These are phyloP conservation scores for Ladona fulva DNA, from an alignment of 1,140 invertebrate species.

Conservation along the genomic window DNA sequence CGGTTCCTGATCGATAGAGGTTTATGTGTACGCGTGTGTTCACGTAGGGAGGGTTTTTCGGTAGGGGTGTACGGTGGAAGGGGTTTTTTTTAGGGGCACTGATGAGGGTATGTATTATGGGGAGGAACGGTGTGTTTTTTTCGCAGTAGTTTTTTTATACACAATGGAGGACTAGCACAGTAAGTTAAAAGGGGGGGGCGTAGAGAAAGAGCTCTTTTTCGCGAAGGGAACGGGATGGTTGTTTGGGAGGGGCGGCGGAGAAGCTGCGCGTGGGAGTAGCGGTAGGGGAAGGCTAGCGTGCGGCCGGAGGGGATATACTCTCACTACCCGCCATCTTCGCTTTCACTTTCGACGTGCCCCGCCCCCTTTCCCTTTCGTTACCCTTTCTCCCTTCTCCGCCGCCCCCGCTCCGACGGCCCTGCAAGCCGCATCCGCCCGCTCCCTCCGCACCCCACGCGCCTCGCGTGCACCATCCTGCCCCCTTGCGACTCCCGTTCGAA, in stretches of 20 bases:
- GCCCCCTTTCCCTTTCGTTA: constrained; percentile 38
- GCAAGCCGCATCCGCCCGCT: constrained; percentile 18
- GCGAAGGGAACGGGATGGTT: background rate
- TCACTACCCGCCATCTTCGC: background rate
- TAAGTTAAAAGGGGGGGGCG: background rate
- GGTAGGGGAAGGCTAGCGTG: background rate
- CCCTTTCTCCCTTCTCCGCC: constrained; percentile 22
- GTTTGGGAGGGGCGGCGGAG: background rate
- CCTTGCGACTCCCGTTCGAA: background rate
- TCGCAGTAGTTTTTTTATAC: too few relatives aligned
- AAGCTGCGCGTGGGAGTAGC: background rate
- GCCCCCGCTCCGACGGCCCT: constrained; percentile 18
- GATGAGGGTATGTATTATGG: too few relatives aligned
- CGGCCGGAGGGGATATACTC: background rate
- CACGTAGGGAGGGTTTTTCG: background rate
- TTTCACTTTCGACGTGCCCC: constrained; percentile 29
- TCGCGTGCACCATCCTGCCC: background rate
- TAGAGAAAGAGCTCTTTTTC: background rate
- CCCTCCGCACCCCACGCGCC: constrained; percentile 18
- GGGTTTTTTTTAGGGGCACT: too few relatives aligned
- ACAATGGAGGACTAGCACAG: background rate
- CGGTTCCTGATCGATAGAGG: constrained; percentile 13
- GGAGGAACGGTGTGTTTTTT: too few relatives aligned
- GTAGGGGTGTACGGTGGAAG: too few relatives aligned
- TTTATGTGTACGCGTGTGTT: constrained; percentile 9